These are phyloP conservation scores for Hystrix cristata DNA, from an alignment of 2,113 vertebrate species.

Conservation along the genomic window DNA sequence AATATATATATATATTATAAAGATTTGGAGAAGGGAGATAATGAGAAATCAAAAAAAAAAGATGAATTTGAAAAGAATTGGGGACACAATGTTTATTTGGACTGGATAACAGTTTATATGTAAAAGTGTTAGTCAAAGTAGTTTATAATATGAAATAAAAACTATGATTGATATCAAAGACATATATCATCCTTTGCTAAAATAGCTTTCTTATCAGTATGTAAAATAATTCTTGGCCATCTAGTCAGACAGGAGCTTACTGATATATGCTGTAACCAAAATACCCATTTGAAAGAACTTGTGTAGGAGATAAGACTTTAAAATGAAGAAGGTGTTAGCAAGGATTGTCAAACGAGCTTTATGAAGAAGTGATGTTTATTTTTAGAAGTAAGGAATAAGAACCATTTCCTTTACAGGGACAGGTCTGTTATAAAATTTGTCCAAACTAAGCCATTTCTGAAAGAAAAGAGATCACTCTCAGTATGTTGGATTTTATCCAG, in stretches of 20 bases:
- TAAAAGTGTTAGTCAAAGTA: neutral
- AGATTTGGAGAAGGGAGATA: too few species aligned
- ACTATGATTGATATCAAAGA: neutral
- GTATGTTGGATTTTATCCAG: neutral
- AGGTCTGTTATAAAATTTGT: neutral
- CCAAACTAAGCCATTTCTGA: neutral
- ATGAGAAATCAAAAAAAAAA: too few species aligned
- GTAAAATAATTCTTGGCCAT: neutral
- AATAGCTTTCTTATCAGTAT: neutral
- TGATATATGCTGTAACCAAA: neutral
- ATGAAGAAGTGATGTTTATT: neutral
- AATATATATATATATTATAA: too few species aligned
- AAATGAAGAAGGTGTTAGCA: neutral
- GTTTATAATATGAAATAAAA: conserved; percentile 1
- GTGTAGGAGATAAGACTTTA: neutral
- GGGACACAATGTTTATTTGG: neutral
- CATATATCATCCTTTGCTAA: neutral
- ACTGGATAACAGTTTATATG: neutral
- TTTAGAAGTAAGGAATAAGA: neutral
- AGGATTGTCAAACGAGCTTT: neutral
- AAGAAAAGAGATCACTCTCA: neutral
- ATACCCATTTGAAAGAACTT: neutral
- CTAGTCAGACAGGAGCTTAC: neutral
- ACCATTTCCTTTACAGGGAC: neutral
- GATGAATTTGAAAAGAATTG: neutral